phyloP scores from a whole-genome alignment of 2,888 invertebrate genomes.

The Heteromyza rotundicornis region DNA sequence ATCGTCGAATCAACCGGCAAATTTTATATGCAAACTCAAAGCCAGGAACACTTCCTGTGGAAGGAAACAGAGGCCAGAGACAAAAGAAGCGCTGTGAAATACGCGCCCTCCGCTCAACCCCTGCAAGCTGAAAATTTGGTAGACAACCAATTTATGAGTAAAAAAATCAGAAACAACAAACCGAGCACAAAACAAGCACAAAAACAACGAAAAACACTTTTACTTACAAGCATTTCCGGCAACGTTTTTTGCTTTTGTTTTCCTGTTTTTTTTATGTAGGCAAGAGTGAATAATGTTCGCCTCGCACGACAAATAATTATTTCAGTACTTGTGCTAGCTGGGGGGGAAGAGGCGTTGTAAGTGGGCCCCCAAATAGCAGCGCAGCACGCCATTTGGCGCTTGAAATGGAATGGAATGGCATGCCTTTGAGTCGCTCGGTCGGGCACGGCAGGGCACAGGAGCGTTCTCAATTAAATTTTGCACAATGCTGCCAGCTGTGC shows the following conservation, averaged over 20 bases:
- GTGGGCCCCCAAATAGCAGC: constrained; percentile 15
- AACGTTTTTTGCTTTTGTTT: neutral
- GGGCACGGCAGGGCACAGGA: neutral
- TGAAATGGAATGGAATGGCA: neutral
- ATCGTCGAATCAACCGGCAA: too few species aligned
- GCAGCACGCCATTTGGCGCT: constrained; percentile 24
- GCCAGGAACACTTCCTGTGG: neutral
- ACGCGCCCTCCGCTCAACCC: constrained; percentile 14
- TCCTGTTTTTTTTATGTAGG: neutral
- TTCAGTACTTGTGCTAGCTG: constrained; percentile 17
- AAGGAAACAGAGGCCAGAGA: constrained; percentile 15
- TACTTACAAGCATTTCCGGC: constrained; percentile 31
- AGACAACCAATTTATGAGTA: constrained; percentile 6
- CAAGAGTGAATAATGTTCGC: constrained; percentile 51
- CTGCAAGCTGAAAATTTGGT: too few species aligned
- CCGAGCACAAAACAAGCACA: neutral
- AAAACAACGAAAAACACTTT: constrained; percentile 37
- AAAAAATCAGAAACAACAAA: constrained; percentile 16
- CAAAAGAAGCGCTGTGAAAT: constrained; percentile 30
- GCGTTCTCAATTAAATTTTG: constrained; percentile 16
- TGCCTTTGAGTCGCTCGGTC: too few species aligned
- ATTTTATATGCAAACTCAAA: too few species aligned
- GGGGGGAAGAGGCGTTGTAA: constrained; percentile 5
- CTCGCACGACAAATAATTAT: constrained; percentile 59
- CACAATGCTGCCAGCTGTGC: neutral